Evolutionary conservation across 2,888 invertebrate genomes (phyloP).

Genomic region (Lochmaea capreae): DNA sequence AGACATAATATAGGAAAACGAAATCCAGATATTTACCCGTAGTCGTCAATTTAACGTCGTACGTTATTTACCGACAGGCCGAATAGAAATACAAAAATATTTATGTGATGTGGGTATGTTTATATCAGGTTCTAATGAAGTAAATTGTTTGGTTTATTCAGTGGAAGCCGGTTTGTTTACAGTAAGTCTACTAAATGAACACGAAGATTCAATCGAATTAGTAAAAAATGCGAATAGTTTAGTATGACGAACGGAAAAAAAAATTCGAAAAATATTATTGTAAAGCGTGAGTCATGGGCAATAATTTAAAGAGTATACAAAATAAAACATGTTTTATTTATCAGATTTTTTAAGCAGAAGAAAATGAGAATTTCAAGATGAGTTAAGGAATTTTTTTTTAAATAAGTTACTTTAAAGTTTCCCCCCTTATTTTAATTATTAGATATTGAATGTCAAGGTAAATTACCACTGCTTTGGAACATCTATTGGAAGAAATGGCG

Average conservation of each 20-base stretch:
- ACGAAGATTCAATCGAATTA: neutral
- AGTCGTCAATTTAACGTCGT: neutral
- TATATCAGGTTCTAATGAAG: constrained; percentile 24
- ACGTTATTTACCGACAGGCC: constrained; percentile 18
- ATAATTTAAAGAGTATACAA: neutral
- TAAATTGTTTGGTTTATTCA: constrained; percentile 21
- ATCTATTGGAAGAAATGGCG: too few relatives aligned
- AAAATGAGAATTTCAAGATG: too few relatives aligned
- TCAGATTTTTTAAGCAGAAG: too few relatives aligned
- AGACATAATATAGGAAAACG: neutral
- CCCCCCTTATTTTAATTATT: too few relatives aligned
- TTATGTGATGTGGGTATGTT: constrained; percentile 22
- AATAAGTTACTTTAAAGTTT: too few relatives aligned
- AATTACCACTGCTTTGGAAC: too few relatives aligned
- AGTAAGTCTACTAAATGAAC: constrained; percentile 14
- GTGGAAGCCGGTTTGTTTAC: constrained; percentile 18
- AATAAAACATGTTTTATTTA: too few relatives aligned
- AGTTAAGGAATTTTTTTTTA: too few relatives aligned
- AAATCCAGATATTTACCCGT: neutral
- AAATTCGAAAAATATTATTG: constrained; percentile 2
- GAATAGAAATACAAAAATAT: constrained; percentile 20
- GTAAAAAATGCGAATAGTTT: constrained; percentile 1
- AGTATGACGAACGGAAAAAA: neutral
- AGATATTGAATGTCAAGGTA: too few relatives aligned
- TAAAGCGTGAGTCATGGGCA: neutral